Evolutionary conservation across 2,113 vertebrate genomes (phyloP), one percentile per base, ranked within the genome.

Genomic region (Callipepla californica): DNA sequence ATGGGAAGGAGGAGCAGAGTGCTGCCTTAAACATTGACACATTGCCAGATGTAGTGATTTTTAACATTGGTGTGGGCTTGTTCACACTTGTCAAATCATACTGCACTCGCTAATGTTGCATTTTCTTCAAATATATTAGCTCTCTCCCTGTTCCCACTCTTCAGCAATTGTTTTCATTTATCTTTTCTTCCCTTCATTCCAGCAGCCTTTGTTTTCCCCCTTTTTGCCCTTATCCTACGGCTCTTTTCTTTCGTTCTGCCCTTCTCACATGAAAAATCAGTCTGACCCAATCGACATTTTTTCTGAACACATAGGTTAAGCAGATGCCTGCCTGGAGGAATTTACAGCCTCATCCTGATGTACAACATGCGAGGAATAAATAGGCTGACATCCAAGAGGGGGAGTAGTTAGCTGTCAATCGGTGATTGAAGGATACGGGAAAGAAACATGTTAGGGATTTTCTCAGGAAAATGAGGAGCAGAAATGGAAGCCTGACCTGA

Each of bases 81-180:
- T 96, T 96, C 96, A 87, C 95, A 93, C 97, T 96, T 96, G 97
- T 97, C 96, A 90, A 90, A 89, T 94, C 94, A 95, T 25, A 87
- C 94, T 91, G 40, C 45, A 83, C 91, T 92, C 82, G 93, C 94
- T 92, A 90, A 95, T 80, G 96, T 92, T 96, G 92, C 93, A 72
- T 96, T 96, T 96, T 89, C 95, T 93, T 96, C 92, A 95, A 82
- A 93, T 80, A 42, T 30, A 61, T 32, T 75, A 68, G 70, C 84
- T 67, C 0, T 0, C 51, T 65, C 48, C 75, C 65, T 70, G 40
- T 86, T 86, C 47, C 30, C 28, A 13, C 65, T 85, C 61, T 68
- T 50, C 80, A 70, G 44, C 36, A 63, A 65, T 59, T 89, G 73
- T 88, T 86, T 83, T 48, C 10, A 40, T 77, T 91, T 79, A 69